phyloP scores from a whole-genome alignment of 2,888 invertebrate genomes.

The Schrankia costaestrigalis region DNA sequence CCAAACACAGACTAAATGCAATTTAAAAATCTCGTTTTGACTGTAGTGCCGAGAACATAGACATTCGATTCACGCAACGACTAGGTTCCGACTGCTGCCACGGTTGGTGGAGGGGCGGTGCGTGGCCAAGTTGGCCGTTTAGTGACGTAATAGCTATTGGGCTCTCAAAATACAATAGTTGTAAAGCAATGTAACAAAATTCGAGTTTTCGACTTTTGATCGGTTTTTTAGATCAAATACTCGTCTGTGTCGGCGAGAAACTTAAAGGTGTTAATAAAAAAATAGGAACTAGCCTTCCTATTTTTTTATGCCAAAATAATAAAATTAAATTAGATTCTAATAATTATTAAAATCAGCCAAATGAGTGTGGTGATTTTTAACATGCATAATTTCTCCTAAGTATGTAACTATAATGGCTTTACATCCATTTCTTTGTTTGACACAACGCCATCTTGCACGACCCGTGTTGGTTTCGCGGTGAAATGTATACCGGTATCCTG shows the following conservation, averaged over 20 bases:
- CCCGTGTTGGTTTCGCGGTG: slow-evolving; percentile 7
- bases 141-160: not conserved
- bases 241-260: too few species aligned
- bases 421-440: slow-evolving; percentile 31
- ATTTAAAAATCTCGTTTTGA: not conserved
- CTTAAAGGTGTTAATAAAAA: too few species aligned
- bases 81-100: slow-evolving; percentile 7
- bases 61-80: too few species aligned
- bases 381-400: slow-evolving; percentile 15
- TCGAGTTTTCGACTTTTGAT: not conserved
- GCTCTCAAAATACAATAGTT: not conserved
- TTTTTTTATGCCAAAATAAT: too few species aligned
- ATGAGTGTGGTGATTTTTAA: slow-evolving; percentile 10
- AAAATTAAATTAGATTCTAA: too few species aligned
- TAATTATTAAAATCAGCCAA: slow-evolving; percentile 3
- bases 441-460: slow-evolving; percentile 31
- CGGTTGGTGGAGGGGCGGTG: slow-evolving; percentile 1
- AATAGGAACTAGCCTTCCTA: too few species aligned
- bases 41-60: not conserved
- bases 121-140: not conserved
- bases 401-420: slow-evolving; percentile 31
- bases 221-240: not conserved
- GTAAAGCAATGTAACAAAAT: not conserved
- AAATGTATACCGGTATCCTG: slow-evolving; percentile 26
- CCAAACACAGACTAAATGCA: not conserved